phyloP scores from a whole-genome alignment of 2,888 invertebrate species.

The Tachystola acroxantha region DNA sequence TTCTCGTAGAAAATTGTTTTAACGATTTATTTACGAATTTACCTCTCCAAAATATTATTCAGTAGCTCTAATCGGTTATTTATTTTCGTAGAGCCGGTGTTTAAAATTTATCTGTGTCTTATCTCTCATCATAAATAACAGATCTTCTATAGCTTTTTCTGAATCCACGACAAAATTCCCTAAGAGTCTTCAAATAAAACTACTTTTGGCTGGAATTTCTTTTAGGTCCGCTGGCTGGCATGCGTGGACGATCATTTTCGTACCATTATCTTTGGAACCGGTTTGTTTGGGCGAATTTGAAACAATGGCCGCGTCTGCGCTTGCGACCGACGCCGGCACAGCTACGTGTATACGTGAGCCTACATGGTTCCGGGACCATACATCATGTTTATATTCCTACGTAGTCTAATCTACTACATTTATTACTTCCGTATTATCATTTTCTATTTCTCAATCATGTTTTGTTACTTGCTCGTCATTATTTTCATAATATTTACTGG shows the following conservation, averaged over 20 bases:
- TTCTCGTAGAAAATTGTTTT: conserved; percentile 8
- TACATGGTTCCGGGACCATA: conserved; percentile 36
- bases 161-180: conserved; percentile 16
- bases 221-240: conserved; percentile 30
- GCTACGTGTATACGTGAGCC: conserved; percentile 20
- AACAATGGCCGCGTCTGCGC: conserved; percentile 49
- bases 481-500: background rate
- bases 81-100: conserved; percentile 3
- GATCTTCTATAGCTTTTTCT: conserved; percentile 28
- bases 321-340: conserved; percentile 8
- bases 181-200: conserved; percentile 26
- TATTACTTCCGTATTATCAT: background rate
- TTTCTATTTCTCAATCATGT: background rate
- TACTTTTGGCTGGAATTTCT: conserved; percentile 39
- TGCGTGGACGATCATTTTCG: conserved; percentile 49
- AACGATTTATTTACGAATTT: conserved; percentile 6
- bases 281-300: conserved; percentile 65
- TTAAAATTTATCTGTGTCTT: conserved; percentile 8
- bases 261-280: conserved; percentile 62
- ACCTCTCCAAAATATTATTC: conserved; percentile 6
- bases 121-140: conserved; percentile 20
- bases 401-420: background rate
- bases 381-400: conserved; percentile 22
- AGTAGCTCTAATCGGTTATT: conserved; percentile 7
- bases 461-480: background rate